phyloP scores from a whole-genome alignment of 2,797 vertebrate species.

The Helarctos malayanus region DNA sequence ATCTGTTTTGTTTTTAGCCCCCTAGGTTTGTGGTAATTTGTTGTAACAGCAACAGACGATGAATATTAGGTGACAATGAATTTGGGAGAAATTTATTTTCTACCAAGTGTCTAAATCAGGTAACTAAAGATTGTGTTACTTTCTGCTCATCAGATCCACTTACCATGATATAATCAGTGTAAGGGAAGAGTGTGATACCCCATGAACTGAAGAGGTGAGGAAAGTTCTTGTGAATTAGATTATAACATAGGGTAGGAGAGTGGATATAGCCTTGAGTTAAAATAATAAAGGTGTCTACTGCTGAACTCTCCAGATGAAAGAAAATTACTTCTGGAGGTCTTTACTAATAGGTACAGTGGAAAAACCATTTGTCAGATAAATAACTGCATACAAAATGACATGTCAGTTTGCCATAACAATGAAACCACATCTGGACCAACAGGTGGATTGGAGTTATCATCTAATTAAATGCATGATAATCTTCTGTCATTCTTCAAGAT shows the following conservation, averaged over 20 bases:
- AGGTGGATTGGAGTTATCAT: background rate
- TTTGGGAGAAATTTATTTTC: background rate
- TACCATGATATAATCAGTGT: background rate
- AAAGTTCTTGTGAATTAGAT: background rate
- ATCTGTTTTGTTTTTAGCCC: background rate
- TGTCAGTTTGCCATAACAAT: background rate
- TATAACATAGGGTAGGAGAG: background rate
- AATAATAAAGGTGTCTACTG: background rate
- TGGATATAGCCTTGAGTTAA: background rate
- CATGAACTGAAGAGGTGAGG: background rate
- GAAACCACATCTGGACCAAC: background rate
- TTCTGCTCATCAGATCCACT: background rate
- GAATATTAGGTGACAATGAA: background rate
- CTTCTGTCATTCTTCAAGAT: background rate
- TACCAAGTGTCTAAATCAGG: background rate
- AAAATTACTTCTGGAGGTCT: background rate
- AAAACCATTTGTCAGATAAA: background rate
- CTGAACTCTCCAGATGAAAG: background rate
- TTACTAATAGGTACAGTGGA: background rate
- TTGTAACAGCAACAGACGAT: background rate
- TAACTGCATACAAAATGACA: background rate
- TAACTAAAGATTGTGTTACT: background rate
- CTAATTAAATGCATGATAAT: slow-evolving; percentile 33
- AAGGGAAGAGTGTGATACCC: background rate
- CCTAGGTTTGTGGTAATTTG: background rate